Conservation (phyloP, 1,140 invertebrate genomes). For the Drosophila kohkoa region DNA sequence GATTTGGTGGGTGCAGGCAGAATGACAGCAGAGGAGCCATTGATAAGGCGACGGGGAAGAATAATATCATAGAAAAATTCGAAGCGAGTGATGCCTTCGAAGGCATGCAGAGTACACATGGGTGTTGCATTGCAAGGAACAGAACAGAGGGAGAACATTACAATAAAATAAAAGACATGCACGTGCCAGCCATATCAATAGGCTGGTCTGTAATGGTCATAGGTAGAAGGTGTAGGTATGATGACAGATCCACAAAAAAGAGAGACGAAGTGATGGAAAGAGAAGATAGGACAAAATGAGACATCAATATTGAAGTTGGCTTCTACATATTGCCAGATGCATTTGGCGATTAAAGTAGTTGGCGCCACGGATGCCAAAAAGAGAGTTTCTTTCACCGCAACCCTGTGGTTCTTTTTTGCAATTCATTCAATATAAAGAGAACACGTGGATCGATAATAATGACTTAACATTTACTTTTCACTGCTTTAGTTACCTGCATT, state of each 20-base stretch:
- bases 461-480: conserved; percentile 66
- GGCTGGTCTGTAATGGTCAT: conserved; percentile 40
- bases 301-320: conserved; percentile 70
- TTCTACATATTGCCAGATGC: conserved; percentile 72
- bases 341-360: conserved; percentile 75
- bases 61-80: conserved; percentile 34
- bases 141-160: conserved; percentile 28
- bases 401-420: conserved; percentile 72
- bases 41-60: conserved; percentile 38
- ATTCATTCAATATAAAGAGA: conserved; percentile 66
- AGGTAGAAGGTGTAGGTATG: conserved; percentile 34
- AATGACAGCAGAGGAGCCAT: conserved; percentile 61
- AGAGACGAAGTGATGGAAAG: conserved; percentile 7
- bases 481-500: conserved; percentile 86
- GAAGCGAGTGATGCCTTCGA: conserved; percentile 36
- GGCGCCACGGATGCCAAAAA: conserved; percentile 59
- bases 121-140: conserved; percentile 51
- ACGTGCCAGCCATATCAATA: conserved; percentile 55
- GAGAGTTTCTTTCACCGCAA: conserved; percentile 59
- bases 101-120: conserved; percentile 54
- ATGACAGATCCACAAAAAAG: conserved; percentile 57
- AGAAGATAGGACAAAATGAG: conserved; percentile 46
- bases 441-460: conserved; percentile 59
- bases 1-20: conserved; percentile 53
- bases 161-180: conserved; percentile 60